phyloP scores from a whole-genome alignment of 1,140 invertebrate species.

The Dryas iulia region DNA sequence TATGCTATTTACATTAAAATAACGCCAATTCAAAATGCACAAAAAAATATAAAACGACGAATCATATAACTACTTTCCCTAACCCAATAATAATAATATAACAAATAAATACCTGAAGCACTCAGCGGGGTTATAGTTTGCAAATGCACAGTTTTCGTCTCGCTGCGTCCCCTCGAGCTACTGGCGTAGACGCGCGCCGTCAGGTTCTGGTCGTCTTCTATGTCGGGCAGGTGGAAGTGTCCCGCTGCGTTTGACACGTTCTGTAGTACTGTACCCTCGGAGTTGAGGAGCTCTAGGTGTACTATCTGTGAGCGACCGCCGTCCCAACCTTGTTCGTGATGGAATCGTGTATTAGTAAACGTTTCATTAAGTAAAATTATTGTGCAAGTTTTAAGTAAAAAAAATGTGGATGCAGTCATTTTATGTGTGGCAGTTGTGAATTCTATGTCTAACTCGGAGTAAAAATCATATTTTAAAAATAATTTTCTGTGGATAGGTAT shows the following conservation, averaged over 20 bases:
- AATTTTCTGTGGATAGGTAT: no score
- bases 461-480: no score
- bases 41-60: no score
- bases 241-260: constrained; percentile 57
- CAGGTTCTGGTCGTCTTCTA: constrained; percentile 46
- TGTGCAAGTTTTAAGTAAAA: no score
- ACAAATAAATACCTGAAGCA: constrained; percentile 42
- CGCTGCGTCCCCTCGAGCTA: constrained; percentile 49
- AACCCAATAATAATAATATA: no score
- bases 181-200: constrained; percentile 54
- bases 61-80: no score
- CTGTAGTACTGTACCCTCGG: constrained; percentile 40
- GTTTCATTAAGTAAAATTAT: no score
- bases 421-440: no score
- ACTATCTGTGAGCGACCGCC: constrained; percentile 56
- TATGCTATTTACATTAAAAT: no score
- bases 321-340: constrained; percentile 57
- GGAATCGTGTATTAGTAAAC: neutral
- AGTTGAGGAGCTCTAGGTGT: constrained; percentile 47
- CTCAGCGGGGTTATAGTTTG: constrained; percentile 47
- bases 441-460: no score
- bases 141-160: constrained; percentile 41
- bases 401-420: no score
- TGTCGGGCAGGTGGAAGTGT: constrained; percentile 51
- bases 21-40: no score